phyloP scores from a whole-genome alignment of 2,888 invertebrate species.

The Protophormia terraenovae region DNA sequence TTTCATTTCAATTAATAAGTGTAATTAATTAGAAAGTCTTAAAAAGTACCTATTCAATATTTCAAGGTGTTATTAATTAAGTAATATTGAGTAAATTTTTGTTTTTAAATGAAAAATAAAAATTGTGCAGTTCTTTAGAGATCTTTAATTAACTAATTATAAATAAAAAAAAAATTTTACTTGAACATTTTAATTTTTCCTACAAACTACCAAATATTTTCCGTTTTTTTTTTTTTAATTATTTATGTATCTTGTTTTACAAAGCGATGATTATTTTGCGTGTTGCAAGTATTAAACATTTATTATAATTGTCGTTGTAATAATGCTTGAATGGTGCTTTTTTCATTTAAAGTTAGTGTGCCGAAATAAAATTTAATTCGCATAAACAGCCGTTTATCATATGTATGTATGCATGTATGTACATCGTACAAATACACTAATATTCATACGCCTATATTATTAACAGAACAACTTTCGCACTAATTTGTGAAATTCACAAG shows the following conservation, averaged over 20 bases:
- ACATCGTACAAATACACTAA: background rate
- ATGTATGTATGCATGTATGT: no score
- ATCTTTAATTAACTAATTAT: no score
- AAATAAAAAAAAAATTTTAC: no score
- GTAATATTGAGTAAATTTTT: background rate
- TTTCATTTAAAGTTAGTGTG: background rate
- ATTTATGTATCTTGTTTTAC: no score
- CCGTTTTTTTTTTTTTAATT: no score
- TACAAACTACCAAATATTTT: no score
- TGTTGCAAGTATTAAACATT: constrained; percentile 4
- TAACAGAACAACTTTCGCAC: background rate
- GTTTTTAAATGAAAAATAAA: no score
- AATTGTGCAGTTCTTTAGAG: no score
- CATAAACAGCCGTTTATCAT: background rate
- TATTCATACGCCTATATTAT: background rate
- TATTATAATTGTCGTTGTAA: background rate
- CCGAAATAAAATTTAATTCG: background rate
- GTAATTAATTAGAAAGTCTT: background rate
- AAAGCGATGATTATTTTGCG: constrained; percentile 9
- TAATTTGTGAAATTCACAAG: constrained; percentile 5
- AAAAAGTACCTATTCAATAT: no score
- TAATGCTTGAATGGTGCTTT: background rate
- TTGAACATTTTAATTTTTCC: no score
- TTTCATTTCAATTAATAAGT: background rate
- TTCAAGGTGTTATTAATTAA: background rate